Evolutionary conservation across 2,113 vertebrate species (phyloP), one percentile per base, ranked within the genome.

Genomic region (Neoarius graeffei): DNA sequence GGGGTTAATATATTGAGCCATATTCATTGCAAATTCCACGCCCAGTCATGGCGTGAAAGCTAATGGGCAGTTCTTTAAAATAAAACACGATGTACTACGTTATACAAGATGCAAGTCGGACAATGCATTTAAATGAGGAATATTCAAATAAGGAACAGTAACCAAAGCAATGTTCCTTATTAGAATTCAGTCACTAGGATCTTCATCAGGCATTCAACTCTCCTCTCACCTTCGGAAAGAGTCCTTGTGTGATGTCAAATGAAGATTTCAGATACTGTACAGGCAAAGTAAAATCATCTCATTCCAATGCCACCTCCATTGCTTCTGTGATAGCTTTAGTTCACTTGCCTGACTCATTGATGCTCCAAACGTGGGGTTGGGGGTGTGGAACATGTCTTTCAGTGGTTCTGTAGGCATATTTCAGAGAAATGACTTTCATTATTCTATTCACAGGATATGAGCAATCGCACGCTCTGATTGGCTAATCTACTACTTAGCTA

Each of bases 201-300:
- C 11, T 30, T 62, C 30, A 60, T 81, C 56, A 60, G 17, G 19
- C 27, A 59, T 81, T 20, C 30, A 23, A 11, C 56, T 42, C 57
- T 60, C 19, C 19, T 60, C 2, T 66, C 9, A 52, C 25, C 50
- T 56, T 54, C 10, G 11, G 7, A 56, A 35, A 69, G 14, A 85
- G 52, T 23, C 17, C 15, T 42, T 11, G 7, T 54, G 10, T 57
- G 50, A n/a, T 20, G 17, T 84, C 62, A 71, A 56, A 23, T 57
- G 13, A 71, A 56, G n/a, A 85, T 85, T 35, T 62, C 35, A 13
- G 25, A 64, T 27, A n/a, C n/a, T n/a, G n/a, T n/a, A 62, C 7
- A 85, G 27, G n/a, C 35, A 76, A 50, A 60, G 23, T 42, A 60
- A 85, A 76, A 7, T 5, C 20, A 85, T 59, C 74, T 77, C 74